Evolutionary conservation across 2,888 invertebrate genomes (phyloP).

Genomic region (Electrophaes corylata): DNA sequence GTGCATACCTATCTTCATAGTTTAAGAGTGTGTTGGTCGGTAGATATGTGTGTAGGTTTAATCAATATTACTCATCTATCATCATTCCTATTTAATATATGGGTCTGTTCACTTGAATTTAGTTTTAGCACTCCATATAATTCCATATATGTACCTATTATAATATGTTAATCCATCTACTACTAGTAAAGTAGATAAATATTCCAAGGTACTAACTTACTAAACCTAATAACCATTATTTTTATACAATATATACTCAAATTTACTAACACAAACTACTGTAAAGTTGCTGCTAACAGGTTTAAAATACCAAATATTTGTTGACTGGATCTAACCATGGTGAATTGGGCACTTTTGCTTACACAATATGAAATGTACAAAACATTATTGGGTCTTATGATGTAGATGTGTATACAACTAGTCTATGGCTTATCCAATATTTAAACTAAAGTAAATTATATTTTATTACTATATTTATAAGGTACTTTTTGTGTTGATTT

Average conservation of each 20-base stretch:
- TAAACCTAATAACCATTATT: constrained; percentile 19
- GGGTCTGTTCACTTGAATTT: constrained; percentile 42
- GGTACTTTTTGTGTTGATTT: constrained; percentile 48
- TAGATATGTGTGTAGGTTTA: constrained; percentile 55
- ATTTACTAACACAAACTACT: constrained; percentile 24
- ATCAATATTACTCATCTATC: constrained; percentile 46
- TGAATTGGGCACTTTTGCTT: constrained; percentile 45
- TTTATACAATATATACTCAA: constrained; percentile 29
- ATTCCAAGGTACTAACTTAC: constrained; percentile 36
- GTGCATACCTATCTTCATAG: constrained; percentile 63
- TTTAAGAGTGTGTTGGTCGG: constrained; percentile 62
- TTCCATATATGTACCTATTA: no score
- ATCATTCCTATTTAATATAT: constrained; percentile 62
- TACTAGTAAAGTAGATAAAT: constrained; percentile 19
- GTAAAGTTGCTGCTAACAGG: constrained; percentile 30
- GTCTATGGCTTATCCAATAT: constrained; percentile 53
- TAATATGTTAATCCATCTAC: constrained; percentile 3
- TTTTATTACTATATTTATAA: constrained; percentile 44
- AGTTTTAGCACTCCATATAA: constrained; percentile 26
- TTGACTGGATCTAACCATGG: constrained; percentile 43
- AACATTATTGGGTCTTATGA: constrained; percentile 48
- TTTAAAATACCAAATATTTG: constrained; percentile 18
- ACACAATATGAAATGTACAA: constrained; percentile 34
- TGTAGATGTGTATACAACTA: constrained; percentile 50
- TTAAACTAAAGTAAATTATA: constrained; percentile 44